These are phyloP conservation scores for Cephalopholis sonnerati DNA, from an alignment of 2,113 vertebrate species.

Conservation along the genomic window DNA sequence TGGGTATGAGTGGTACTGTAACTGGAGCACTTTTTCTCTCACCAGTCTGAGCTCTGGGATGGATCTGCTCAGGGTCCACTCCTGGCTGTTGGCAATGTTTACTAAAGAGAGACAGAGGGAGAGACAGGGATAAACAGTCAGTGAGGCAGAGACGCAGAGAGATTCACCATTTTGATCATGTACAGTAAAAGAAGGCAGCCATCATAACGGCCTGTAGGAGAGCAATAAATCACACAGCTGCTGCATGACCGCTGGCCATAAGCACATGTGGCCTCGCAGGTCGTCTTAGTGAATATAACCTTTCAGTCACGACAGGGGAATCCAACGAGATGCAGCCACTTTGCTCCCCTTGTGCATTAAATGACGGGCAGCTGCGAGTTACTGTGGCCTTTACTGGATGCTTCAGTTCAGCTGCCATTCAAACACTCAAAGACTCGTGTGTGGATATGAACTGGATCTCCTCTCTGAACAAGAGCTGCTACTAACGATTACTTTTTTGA, in stretches of 20 bases:
- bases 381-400: not conserved
- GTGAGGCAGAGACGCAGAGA: conserved; percentile 14
- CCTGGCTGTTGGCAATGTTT: conserved; percentile 94
- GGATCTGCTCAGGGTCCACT: conserved; percentile 93
- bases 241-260: conserved; percentile 7
- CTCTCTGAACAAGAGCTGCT: not conserved
- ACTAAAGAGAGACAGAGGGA: conserved; percentile 80
- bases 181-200: conserved; percentile 21
- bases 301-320: conserved; percentile 44
- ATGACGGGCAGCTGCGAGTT: conserved; percentile 22
- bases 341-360: conserved; percentile 29
- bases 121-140: conserved; percentile 55
- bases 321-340: conserved; percentile 36
- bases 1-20: not conserved
- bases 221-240: conserved; percentile 43
- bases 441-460: not conserved
- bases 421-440: not conserved
- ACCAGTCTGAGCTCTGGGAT: conserved; percentile 95
- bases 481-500: not conserved
- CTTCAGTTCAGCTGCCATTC: conserved; percentile 24
- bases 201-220: conserved; percentile 14
- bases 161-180: conserved; percentile 34
- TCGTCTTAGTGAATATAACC: conserved; percentile 65
- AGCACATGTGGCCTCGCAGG: conserved; percentile 17
- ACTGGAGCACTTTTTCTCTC: conserved; percentile 59